Percentiles rank a stretch among this genome's conserved stretches.
phyloP scores from a whole-genome alignment of 2,888 invertebrate species.

The Erynnis tages region DNA sequence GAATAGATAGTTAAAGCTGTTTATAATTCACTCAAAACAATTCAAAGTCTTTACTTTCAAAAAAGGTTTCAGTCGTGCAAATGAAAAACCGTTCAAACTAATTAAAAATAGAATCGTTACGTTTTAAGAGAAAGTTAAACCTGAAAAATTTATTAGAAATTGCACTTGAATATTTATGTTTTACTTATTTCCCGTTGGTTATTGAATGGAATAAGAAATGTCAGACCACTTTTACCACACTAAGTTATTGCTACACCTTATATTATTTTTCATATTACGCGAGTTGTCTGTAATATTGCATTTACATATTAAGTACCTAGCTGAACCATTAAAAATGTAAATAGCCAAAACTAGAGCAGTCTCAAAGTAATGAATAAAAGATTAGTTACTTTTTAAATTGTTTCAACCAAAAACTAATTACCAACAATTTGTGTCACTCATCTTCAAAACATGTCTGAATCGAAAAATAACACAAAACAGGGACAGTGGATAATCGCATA shows the following conservation, averaged over 20 bases:
- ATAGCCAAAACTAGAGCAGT: not conserved
- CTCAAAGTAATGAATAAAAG: constrained; percentile 3
- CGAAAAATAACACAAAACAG: no score
- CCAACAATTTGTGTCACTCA: not conserved
- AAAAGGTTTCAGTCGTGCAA: no score
- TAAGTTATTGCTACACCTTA: constrained; percentile 12
- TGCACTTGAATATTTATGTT: constrained; percentile 1
- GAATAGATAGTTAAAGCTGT: no score
- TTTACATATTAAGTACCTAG: constrained; percentile 14
- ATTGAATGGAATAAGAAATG: constrained; percentile 9
- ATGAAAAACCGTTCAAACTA: no score
- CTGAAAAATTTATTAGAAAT: not conserved
- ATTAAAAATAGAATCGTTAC: no score
- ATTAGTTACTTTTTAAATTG: constrained; percentile 1
- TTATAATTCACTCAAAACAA: no score
- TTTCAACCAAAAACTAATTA: not conserved
- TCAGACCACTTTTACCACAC: constrained; percentile 6
- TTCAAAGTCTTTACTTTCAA: no score
- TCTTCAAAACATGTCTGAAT: no score
- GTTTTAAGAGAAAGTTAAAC: not conserved
- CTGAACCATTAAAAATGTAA: constrained; percentile 9
- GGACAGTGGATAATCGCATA: no score
- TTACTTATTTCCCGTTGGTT: constrained; percentile 2
- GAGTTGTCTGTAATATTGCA: constrained; percentile 17
- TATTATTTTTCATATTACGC: constrained; percentile 17